These are phyloP conservation scores for Lagothrix lagotricha DNA, from an alignment of 2,797 vertebrate species.

Conservation along the genomic window DNA sequence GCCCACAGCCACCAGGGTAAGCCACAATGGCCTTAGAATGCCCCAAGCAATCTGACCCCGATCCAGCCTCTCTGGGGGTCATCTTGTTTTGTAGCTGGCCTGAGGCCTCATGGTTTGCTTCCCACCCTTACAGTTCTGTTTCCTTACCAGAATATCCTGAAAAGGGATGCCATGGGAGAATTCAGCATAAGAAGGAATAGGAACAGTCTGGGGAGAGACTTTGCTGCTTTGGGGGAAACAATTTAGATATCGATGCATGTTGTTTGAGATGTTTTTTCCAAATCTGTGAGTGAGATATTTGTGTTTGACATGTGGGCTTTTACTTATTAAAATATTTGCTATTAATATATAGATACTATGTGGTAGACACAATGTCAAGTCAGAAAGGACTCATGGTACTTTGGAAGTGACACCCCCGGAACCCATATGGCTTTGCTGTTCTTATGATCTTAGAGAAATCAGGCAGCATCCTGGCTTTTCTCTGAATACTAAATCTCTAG, in stretches of 20 bases:
- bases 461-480: background rate
- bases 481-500: slow-evolving; percentile 40
- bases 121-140: background rate
- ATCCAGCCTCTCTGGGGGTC: background rate
- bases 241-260: background rate
- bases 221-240: background rate
- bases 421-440: background rate
- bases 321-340: background rate
- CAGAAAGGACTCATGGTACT: slow-evolving; percentile 20
- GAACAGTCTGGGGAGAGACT: background rate
- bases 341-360: background rate
- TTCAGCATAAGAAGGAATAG: background rate
- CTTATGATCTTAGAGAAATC: background rate
- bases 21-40: background rate
- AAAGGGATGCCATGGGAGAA: background rate
- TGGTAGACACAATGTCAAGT: background rate
- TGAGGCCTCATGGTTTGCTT: background rate
- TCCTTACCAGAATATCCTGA: background rate
- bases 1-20: background rate
- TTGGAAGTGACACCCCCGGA: background rate
- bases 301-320: slow-evolving; percentile 13
- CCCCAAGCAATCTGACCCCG: background rate
- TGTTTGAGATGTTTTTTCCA: background rate
- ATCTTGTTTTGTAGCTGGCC: background rate
- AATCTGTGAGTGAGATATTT: background rate